Conservation (phyloP, 2,797 vertebrate genomes). For the Pampus argenteus region DNA sequence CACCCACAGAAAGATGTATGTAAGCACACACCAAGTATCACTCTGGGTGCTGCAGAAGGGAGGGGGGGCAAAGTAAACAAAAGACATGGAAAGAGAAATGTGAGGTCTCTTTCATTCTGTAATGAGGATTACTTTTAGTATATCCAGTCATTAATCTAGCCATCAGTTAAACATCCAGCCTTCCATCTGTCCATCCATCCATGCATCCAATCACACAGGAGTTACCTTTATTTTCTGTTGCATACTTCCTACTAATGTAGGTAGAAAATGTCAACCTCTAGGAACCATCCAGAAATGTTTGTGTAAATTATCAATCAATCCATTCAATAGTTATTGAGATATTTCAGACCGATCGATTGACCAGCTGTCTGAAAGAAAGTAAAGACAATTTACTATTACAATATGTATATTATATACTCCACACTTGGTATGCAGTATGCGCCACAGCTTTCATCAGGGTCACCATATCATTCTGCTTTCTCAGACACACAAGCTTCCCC, state of each 20-base stretch:
- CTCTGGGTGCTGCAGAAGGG: conserved; percentile 45
- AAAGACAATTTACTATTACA: neutral
- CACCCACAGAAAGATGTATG: conserved; percentile 67
- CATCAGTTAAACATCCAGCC: conserved; percentile 14
- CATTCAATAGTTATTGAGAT: neutral
- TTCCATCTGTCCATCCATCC: conserved; percentile 4
- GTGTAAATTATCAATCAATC: neutral
- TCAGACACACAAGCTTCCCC: neutral
- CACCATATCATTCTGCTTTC: conserved; percentile 4
- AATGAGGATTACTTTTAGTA: conserved; percentile 27
- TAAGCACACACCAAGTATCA: conserved; percentile 46
- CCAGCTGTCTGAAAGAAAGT: neutral
- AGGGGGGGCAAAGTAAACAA: conserved; percentile 71
- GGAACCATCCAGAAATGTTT: neutral
- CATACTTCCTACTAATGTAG: no score
- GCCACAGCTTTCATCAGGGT: neutral
- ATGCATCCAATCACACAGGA: conserved; percentile 16
- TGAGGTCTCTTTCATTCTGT: conserved; percentile 49
- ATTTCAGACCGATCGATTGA: neutral
- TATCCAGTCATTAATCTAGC: conserved; percentile 33
- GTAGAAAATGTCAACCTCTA: neutral
- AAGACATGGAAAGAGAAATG: conserved; percentile 52
- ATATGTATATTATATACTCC: neutral
- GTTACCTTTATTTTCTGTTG: conserved; percentile 1
- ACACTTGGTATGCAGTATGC: neutral